These are phyloP conservation scores for Alloplasta piceator DNA, from an alignment of 2,888 invertebrate species.

Conservation along the genomic window DNA sequence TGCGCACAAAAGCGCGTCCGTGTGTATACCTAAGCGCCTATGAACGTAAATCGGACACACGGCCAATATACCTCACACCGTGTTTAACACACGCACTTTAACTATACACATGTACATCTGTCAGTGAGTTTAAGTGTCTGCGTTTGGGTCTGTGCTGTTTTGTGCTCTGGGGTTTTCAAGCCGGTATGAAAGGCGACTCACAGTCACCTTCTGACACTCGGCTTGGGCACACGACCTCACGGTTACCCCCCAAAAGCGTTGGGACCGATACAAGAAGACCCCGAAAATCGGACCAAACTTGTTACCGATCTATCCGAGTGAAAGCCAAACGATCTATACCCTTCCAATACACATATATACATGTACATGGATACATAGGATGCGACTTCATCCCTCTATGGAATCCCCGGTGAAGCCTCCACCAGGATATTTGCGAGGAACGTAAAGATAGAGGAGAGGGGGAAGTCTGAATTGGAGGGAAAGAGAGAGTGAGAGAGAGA, in stretches of 20 bases:
- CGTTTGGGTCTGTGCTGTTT: background rate
- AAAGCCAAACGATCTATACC: constrained; percentile 25
- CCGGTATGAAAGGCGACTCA: constrained; percentile 69
- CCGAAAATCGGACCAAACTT: constrained; percentile 33
- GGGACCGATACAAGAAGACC: constrained; percentile 27
- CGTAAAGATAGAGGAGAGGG: constrained; percentile 36
- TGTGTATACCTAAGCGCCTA: constrained; percentile 67
- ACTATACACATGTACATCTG: background rate
- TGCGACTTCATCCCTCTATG: constrained; percentile 6
- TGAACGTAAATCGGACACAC: constrained; percentile 76
- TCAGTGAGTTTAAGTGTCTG: constrained; percentile 29
- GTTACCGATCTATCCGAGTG: background rate
- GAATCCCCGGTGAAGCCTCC: constrained; percentile 32
- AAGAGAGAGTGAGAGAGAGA: constrained; percentile 20
- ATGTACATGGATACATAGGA: constrained; percentile 19
- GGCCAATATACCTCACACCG: constrained; percentile 67
- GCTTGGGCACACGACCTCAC: constrained; percentile 72
- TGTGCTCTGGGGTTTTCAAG: constrained; percentile 45
- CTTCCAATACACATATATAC: constrained; percentile 1
- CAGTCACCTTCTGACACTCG: constrained; percentile 81
- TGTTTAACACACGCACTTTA: constrained; percentile 61
- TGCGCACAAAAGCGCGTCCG: constrained; percentile 67
- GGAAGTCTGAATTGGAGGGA: constrained; percentile 6
- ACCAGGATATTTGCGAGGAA: constrained; percentile 42
- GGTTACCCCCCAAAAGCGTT: constrained; percentile 58